Percentiles rank a stretch among this genome's conserved stretches.
Evolutionary conservation across 2,888 invertebrate species (phyloP).

Genomic region (Acrobasis consociella): DNA sequence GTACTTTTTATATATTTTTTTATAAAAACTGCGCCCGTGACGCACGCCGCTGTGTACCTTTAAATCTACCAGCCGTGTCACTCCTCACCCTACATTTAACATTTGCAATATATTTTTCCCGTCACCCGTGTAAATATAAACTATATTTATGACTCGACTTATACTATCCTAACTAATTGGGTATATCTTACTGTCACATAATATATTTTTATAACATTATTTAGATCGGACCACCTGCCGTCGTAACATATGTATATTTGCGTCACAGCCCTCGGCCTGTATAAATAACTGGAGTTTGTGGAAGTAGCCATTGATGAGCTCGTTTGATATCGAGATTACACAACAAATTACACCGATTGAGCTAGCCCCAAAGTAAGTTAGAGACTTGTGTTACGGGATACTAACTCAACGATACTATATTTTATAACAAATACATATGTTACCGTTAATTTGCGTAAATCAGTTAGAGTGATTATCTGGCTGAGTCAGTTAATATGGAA

Average conservation of each 20-base stretch:
- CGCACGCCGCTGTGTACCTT: neutral
- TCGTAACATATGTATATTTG: conserved; percentile 32
- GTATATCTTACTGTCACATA: conserved; percentile 4
- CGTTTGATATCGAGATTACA: neutral
- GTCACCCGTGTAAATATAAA: neutral
- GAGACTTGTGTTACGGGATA: too few species aligned
- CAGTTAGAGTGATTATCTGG: too few species aligned
- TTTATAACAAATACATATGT: too few species aligned
- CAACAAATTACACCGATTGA: too few species aligned
- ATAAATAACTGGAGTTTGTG: conserved; percentile 1
- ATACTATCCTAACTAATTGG: neutral
- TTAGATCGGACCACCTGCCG: conserved; percentile 45
- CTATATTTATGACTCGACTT: conserved; percentile 6
- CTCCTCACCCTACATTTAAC: neutral
- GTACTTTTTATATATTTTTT: too few species aligned
- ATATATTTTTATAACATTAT: conserved; percentile 18
- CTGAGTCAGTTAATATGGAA: too few species aligned
- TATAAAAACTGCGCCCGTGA: neutral
- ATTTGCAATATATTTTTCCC: neutral
- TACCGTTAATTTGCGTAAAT: too few species aligned
- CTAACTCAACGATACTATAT: too few species aligned
- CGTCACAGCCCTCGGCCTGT: conserved; percentile 4
- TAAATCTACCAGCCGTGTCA: neutral
- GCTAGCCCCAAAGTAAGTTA: too few species aligned
- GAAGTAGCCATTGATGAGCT: too few species aligned